Percentiles rank a stretch among this genome's conserved stretches.
Conservation (phyloP, 2,888 invertebrate genomes). For the Drosophila fungiperda region DNA sequence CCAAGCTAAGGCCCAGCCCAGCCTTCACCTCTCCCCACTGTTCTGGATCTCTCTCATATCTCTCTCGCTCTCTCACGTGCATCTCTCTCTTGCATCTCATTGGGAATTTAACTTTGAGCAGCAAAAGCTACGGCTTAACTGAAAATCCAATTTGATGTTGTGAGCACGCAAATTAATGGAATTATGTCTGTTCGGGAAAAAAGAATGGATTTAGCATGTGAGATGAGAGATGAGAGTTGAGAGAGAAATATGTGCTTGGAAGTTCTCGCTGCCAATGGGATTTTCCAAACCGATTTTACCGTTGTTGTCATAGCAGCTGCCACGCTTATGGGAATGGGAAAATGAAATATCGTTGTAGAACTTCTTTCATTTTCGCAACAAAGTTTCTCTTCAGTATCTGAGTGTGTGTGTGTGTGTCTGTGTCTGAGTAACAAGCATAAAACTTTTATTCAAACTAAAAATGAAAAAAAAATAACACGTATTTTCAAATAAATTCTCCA, state of each 20-base stretch:
- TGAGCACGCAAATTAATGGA: slow-evolving; percentile 69
- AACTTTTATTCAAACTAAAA: slow-evolving; percentile 51
- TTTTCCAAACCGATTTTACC: slow-evolving; percentile 49
- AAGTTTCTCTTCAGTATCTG: slow-evolving; percentile 59
- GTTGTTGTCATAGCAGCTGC: slow-evolving; percentile 46
- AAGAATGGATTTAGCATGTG: slow-evolving; percentile 59
- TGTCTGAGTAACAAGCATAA: slow-evolving; percentile 61
- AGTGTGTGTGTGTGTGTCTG: slow-evolving; percentile 30
- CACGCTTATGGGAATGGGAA: slow-evolving; percentile 13
- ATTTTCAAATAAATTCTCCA: slow-evolving; percentile 58
- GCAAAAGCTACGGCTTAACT: slow-evolving; percentile 45
- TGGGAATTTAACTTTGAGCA: slow-evolving; percentile 10
- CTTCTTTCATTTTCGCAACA: slow-evolving; percentile 75
- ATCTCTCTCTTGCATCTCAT: slow-evolving; percentile 16
- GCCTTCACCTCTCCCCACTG: not conserved
- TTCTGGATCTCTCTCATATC: not conserved
- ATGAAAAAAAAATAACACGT: slow-evolving; percentile 9
- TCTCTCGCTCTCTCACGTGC: not conserved
- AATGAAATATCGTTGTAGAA: slow-evolving; percentile 70
- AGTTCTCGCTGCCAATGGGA: slow-evolving; percentile 50
- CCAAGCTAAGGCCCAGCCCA: slow-evolving; percentile 6
- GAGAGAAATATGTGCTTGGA: slow-evolving; percentile 45
- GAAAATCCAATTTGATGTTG: slow-evolving; percentile 64
- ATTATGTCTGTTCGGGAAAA: slow-evolving; percentile 58
- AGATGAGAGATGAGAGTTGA: slow-evolving; percentile 17